phyloP scores from a whole-genome alignment of 2,113 vertebrate species.

The Sisor rabdophorus region DNA sequence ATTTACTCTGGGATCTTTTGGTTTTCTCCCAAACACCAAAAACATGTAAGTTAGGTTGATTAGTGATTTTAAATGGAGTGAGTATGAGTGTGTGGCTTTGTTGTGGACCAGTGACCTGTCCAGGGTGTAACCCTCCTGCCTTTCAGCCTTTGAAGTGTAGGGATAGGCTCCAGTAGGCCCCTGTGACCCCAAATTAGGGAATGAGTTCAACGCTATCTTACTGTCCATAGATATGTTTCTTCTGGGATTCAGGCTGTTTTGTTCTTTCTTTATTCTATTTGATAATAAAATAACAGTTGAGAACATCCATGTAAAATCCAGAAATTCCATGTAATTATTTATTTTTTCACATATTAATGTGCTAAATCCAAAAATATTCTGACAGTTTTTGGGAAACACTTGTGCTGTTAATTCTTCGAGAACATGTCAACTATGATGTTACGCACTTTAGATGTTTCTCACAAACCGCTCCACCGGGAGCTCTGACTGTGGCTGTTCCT shows the following conservation, averaged over 20 bases:
- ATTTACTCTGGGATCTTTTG: neutral
- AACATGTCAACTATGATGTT: conserved; percentile 20
- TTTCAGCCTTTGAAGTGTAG: too few relatives aligned
- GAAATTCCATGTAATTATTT: too few relatives aligned
- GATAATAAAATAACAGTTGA: neutral
- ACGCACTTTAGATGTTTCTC: neutral
- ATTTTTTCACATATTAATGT: neutral
- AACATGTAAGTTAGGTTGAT: too few relatives aligned
- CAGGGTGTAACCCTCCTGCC: too few relatives aligned
- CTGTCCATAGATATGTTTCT: neutral
- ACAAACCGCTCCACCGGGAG: conserved; percentile 27
- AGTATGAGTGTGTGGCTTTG: too few relatives aligned
- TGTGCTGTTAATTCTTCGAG: conserved; percentile 8
- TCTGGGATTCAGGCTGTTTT: neutral
- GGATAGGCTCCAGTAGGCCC: too few relatives aligned
- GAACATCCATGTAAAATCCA: neutral
- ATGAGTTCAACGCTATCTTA: neutral
- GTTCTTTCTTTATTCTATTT: neutral
- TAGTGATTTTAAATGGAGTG: too few relatives aligned
- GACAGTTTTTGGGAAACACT: neutral
- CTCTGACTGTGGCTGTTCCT: conserved; percentile 30
- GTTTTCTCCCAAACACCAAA: too few relatives aligned
- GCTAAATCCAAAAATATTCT: conserved; percentile 3
- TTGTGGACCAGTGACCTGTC: too few relatives aligned
- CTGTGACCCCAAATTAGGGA: too few relatives aligned